phyloP scores from a whole-genome alignment of 1,140 invertebrate species.

The Diuraphis noxia region DNA sequence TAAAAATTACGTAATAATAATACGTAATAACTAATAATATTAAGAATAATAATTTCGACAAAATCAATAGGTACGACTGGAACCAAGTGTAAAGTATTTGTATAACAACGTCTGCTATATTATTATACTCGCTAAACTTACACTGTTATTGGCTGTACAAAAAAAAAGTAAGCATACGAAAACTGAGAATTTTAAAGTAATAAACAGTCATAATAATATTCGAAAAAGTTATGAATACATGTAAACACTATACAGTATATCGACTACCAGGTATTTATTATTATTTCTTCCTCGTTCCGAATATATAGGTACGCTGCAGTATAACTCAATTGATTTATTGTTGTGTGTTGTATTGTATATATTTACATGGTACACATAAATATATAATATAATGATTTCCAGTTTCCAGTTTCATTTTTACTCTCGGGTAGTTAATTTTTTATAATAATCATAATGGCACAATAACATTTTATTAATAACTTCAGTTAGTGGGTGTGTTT shows the following conservation, averaged over 20 bases:
- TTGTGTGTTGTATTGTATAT: not conserved
- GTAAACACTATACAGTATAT: not conserved
- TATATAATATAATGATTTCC: not conserved
- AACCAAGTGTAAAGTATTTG: not conserved
- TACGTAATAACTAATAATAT: not conserved
- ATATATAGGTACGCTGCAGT: no score
- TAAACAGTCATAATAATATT: not conserved
- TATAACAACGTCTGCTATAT: not conserved
- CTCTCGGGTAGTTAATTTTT: not conserved
- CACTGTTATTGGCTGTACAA: not conserved
- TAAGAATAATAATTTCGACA: not conserved
- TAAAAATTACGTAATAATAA: slow-evolving; percentile 51
- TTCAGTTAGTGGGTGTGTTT: not conserved
- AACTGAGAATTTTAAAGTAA: not conserved
- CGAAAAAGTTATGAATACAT: not conserved
- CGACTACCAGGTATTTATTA: not conserved
- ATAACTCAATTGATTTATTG: not conserved
- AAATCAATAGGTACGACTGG: not conserved
- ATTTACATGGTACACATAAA: not conserved
- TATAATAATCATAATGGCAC: not conserved
- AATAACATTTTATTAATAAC: not conserved
- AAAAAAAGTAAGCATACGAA: not conserved
- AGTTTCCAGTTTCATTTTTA: not conserved
- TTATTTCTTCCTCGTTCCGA: not conserved
- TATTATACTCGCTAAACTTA: not conserved